Percentiles rank a stretch among this genome's conserved stretches.
These are phyloP conservation scores for Liparis tanakae DNA, from an alignment of 2,797 vertebrate genomes.

Conservation along the genomic window DNA sequence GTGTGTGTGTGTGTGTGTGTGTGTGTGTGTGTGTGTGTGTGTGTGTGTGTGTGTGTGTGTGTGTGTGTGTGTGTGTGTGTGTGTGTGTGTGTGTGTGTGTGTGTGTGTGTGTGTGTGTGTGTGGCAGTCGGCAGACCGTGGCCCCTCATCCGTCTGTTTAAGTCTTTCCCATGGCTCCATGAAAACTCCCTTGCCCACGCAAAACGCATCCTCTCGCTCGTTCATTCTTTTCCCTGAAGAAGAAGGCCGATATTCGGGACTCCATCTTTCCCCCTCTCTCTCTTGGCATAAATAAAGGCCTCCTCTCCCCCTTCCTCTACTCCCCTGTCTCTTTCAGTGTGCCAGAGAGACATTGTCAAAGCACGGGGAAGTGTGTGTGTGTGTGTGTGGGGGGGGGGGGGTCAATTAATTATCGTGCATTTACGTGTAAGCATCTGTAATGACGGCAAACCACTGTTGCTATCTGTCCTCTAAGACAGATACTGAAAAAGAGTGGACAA, in stretches of 20 bases:
- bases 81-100: too few relatives aligned
- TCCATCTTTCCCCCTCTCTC: background rate
- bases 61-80: too few relatives aligned
- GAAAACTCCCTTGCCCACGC: constrained; percentile 13
- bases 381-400: background rate
- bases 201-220: constrained; percentile 19
- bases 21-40: too few relatives aligned
- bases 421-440: constrained; percentile 19
- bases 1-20: too few relatives aligned
- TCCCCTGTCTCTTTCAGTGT: constrained; percentile 18
- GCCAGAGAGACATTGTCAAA: constrained; percentile 25
- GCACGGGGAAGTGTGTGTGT: background rate
- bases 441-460: constrained; percentile 12
- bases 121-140: too few relatives aligned
- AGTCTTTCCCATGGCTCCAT: constrained; percentile 14
- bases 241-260: constrained; percentile 18
- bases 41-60: too few relatives aligned
- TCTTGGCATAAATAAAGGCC: constrained; percentile 33
- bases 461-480: constrained; percentile 18
- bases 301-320: constrained; percentile 13
- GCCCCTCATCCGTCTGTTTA: constrained; percentile 29
- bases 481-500: background rate
- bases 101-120: too few relatives aligned
- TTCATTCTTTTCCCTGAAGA: constrained; percentile 28
- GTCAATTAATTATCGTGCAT: constrained; percentile 15